Evolutionary conservation across 92 coral and sea anemone species (phyloP).

Genomic region (Porites cylindrica): DNA sequence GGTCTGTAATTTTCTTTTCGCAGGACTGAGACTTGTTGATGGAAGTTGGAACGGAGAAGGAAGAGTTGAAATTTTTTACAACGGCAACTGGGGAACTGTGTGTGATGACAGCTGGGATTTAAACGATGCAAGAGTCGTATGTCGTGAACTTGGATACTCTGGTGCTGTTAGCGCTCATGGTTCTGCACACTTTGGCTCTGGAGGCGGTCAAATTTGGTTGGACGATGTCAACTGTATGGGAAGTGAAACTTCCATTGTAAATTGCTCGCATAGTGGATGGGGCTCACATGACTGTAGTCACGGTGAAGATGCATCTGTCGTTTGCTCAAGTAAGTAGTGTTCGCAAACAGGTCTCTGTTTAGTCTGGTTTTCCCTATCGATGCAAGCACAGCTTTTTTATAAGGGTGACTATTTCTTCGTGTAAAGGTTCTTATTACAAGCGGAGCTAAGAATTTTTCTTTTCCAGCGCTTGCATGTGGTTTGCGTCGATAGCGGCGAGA

Average conservation of each 20-base stretch:
- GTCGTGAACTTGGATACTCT: not conserved
- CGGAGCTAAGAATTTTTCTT: too few species aligned
- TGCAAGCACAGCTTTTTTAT: too few species aligned
- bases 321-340: not conserved
- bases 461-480: too few species aligned
- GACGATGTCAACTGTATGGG: not conserved
- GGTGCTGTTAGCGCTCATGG: not conserved
- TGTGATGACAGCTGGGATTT: not conserved
- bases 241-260: not conserved
- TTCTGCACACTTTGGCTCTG: not conserved
- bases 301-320: not conserved
- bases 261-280: not conserved
- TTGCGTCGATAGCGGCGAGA: too few species aligned
- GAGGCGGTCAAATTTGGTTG: not conserved
- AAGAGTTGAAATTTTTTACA: not conserved
- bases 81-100: not conserved
- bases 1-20: not conserved
- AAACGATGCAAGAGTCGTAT: not conserved
- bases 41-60: not conserved
- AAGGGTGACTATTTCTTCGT: too few species aligned
- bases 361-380: too few species aligned
- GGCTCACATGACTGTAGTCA: not conserved
- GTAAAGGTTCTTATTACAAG: too few species aligned
- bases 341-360: not conserved
- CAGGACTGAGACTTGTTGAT: not conserved